These are phyloP conservation scores for Eublepharis macularius DNA, from an alignment of 2,113 vertebrate species.

Conservation along the genomic window DNA sequence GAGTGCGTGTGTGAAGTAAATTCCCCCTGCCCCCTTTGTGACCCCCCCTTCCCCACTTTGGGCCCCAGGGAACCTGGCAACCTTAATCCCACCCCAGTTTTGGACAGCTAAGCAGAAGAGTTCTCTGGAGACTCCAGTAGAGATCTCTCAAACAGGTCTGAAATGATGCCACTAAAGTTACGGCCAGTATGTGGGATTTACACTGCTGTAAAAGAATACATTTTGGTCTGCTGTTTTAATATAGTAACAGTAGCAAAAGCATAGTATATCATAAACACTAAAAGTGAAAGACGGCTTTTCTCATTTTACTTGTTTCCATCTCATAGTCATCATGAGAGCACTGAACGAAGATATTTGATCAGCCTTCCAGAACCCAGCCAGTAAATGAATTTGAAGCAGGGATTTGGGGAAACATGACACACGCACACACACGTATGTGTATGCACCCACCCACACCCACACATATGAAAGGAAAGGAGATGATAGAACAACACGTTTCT, in stretches of 20 bases:
- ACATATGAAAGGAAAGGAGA: background rate
- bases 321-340: background rate
- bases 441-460: background rate
- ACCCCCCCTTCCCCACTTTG: no score
- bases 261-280: background rate
- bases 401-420: background rate
- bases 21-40: no score
- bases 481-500: background rate
- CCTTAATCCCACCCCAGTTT: no score
- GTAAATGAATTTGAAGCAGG: constrained; percentile 18
- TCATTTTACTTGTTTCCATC: background rate
- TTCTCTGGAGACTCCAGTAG: background rate
- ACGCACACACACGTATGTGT: background rate
- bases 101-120: no score
- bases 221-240: constrained; percentile 25
- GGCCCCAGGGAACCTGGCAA: no score
- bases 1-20: no score
- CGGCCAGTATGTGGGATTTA: background rate
- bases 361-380: background rate
- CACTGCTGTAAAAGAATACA: background rate
- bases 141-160: background rate
- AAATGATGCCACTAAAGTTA: constrained; percentile 18
- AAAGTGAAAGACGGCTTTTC: background rate
- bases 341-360: background rate
- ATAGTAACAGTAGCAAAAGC: background rate